A percentile compares a stretch with the other conserved stretches of the same genome.
Conservation (phyloP, 2,113 vertebrate species). For the Salvelinus namaycush region DNA sequence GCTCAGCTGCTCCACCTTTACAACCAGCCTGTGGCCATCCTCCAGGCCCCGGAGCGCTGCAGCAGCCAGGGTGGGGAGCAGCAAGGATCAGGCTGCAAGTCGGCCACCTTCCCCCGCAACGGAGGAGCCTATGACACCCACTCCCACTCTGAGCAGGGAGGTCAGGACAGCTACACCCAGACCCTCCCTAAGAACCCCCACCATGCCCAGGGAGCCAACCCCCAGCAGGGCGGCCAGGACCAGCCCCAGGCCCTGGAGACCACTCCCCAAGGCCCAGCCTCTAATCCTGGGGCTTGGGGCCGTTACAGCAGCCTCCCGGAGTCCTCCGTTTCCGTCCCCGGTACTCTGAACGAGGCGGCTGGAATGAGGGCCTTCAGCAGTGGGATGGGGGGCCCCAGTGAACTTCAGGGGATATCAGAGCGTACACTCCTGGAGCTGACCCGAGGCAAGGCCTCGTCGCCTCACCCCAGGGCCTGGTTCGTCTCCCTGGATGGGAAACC, state of each 20-base stretch:
- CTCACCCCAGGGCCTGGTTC: slow-evolving; percentile 90
- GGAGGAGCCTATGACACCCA: slow-evolving; percentile 76
- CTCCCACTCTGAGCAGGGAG: slow-evolving; percentile 73
- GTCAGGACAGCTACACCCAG: slow-evolving; percentile 82
- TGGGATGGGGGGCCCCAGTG: slow-evolving; percentile 56
- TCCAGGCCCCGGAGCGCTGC: slow-evolving; percentile 86
- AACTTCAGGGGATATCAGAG: slow-evolving; percentile 94
- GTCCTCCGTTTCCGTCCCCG: slow-evolving; percentile 93
- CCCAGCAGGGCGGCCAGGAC: slow-evolving; percentile 76
- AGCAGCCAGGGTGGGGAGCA: slow-evolving; percentile 72
- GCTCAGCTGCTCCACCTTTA: slow-evolving; percentile 83
- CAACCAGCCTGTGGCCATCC: slow-evolving; percentile 84
- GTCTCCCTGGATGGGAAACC: slow-evolving; percentile 94
- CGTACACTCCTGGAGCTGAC: slow-evolving; percentile 88
- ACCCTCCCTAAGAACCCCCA: slow-evolving; percentile 84
- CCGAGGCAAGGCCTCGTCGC: slow-evolving; percentile 83
- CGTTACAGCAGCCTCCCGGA: slow-evolving; percentile 88
- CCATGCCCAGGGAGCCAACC: slow-evolving; percentile 69
- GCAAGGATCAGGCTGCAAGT: slow-evolving; percentile 76
- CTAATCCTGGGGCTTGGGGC: slow-evolving; percentile 79
- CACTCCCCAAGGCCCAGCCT: slow-evolving; percentile 74
- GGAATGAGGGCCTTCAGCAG: slow-evolving; percentile 83
- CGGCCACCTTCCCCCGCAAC: slow-evolving; percentile 86
- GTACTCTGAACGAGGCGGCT: slow-evolving; percentile 90
- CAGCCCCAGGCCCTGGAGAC: slow-evolving; percentile 74